Evolutionary conservation across 2,888 invertebrate genomes (phyloP).

Genomic region (Macropis europaea): DNA sequence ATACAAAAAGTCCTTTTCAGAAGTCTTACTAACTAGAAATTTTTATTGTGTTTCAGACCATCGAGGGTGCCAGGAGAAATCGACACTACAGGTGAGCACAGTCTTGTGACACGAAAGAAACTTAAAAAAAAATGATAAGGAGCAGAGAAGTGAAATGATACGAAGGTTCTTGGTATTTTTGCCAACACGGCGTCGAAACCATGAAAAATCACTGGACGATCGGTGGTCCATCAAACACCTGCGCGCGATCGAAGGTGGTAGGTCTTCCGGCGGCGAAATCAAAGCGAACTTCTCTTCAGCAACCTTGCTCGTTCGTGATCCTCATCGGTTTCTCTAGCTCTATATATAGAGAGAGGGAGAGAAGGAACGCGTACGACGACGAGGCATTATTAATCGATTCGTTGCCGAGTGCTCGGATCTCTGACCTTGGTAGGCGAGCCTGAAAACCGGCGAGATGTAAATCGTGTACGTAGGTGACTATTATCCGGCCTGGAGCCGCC

Average conservation of each 20-base stretch:
- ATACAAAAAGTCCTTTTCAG: too few relatives aligned
- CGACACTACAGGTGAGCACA: too few relatives aligned
- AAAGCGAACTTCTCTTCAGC: conserved; percentile 62
- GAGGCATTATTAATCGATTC: conserved; percentile 78
- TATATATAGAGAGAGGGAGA: conserved; percentile 21
- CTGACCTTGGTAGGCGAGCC: conserved; percentile 60
- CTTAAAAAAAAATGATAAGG: too few relatives aligned
- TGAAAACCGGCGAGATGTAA: conserved; percentile 56
- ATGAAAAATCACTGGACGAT: conserved; percentile 20
- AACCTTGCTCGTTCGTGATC: conserved; percentile 35
- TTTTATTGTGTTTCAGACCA: too few relatives aligned
- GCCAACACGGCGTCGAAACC: neutral
- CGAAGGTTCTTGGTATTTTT: too few relatives aligned
- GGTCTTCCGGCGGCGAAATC: conserved; percentile 68
- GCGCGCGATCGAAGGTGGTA: conserved; percentile 38
- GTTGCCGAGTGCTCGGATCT: conserved; percentile 63
- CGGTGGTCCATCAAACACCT: conserved; percentile 31
- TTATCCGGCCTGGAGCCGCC: conserved; percentile 30
- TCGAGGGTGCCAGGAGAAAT: too few relatives aligned
- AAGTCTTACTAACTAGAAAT: too few relatives aligned
- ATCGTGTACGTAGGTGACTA: conserved; percentile 56
- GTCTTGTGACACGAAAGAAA: too few relatives aligned
- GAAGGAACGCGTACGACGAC: conserved; percentile 64
- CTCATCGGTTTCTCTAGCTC: conserved; percentile 37
- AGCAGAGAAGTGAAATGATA: too few relatives aligned